These are phyloP conservation scores for Teinopalpus imperialis DNA, from an alignment of 2,888 invertebrate species.

Conservation along the genomic window DNA sequence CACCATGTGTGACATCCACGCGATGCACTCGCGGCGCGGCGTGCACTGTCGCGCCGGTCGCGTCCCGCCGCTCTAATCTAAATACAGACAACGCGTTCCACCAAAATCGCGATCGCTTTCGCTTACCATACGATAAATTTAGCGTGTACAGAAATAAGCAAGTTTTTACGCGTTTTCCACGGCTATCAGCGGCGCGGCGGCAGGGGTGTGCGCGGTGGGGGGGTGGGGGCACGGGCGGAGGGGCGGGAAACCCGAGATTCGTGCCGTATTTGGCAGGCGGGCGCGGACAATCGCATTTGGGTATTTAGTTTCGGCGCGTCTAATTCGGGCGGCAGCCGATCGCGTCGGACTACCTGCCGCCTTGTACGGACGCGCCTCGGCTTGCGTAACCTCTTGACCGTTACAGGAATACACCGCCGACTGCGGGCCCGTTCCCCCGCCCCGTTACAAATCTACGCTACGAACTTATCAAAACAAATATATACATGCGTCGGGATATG, in stretches of 20 bases:
- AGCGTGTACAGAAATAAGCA: slow-evolving; percentile 79
- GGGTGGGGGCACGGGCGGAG: slow-evolving; percentile 53
- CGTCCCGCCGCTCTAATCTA: slow-evolving; percentile 66
- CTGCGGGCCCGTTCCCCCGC: slow-evolving; percentile 5
- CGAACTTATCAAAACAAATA: no score
- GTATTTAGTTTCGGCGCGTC: slow-evolving; percentile 68
- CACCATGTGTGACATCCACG: slow-evolving; percentile 75
- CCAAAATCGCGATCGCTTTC: slow-evolving; percentile 80
- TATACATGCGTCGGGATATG: no score
- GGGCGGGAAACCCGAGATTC: slow-evolving; percentile 76
- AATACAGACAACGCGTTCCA: slow-evolving; percentile 76
- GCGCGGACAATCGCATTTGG: slow-evolving; percentile 67
- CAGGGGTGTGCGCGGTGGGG: slow-evolving; percentile 62
- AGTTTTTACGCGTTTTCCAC: slow-evolving; percentile 76
- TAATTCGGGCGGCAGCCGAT: slow-evolving; percentile 31
- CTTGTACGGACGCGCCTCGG: slow-evolving; percentile 44
- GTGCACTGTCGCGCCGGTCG: slow-evolving; percentile 36
- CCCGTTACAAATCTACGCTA: no score
- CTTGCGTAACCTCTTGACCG: slow-evolving; percentile 19
- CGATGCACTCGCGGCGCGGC: slow-evolving; percentile 36
- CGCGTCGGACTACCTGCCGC: slow-evolving; percentile 37
- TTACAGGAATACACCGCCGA: slow-evolving; percentile 24
- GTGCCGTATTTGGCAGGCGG: slow-evolving; percentile 77
- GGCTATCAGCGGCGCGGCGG: slow-evolving; percentile 64
- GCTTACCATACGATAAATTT: slow-evolving; percentile 79